Percentiles rank a stretch among this genome's conserved stretches.
Conservation (phyloP, 2,797 vertebrate genomes). For the Lepidocolaptes lacrymiger region DNA sequence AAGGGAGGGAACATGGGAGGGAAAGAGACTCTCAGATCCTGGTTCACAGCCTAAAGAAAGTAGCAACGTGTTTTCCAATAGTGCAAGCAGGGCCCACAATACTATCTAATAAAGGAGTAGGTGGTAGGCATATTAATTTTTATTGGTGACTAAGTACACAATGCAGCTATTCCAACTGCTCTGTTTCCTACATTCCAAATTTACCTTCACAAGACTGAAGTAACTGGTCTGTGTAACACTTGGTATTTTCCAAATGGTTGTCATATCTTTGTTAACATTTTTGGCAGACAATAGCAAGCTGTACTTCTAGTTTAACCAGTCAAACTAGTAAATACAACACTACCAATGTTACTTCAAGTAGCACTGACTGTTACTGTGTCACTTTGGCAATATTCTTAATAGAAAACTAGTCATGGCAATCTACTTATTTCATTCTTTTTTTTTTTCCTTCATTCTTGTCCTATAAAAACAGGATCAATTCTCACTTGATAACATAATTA, state of each 20-base stretch:
- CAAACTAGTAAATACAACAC: neutral
- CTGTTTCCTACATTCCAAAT: neutral
- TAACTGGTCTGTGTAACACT: neutral
- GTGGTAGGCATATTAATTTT: neutral
- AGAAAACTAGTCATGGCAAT: neutral
- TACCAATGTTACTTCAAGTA: neutral
- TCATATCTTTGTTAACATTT: neutral
- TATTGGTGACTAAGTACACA: neutral
- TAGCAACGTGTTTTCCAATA: neutral
- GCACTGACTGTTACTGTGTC: neutral
- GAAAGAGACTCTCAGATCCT: neutral
- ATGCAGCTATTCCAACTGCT: neutral
- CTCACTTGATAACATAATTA: slow-evolving; percentile 59
- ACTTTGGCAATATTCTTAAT: neutral
- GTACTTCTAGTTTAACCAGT: neutral
- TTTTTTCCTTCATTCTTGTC: neutral
- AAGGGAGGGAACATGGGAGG: neutral
- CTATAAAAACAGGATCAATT: slow-evolving; percentile 53
- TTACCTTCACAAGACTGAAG: neutral
- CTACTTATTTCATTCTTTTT: neutral
- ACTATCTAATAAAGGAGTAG: neutral
- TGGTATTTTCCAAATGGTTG: neutral
- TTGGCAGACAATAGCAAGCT: neutral
- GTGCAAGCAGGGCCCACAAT: neutral
- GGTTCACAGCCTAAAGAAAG: neutral